Percentiles rank a stretch among this genome's conserved stretches.
phyloP scores from a whole-genome alignment of 2,113 vertebrate species.

The Corythornis madagascariensis region DNA sequence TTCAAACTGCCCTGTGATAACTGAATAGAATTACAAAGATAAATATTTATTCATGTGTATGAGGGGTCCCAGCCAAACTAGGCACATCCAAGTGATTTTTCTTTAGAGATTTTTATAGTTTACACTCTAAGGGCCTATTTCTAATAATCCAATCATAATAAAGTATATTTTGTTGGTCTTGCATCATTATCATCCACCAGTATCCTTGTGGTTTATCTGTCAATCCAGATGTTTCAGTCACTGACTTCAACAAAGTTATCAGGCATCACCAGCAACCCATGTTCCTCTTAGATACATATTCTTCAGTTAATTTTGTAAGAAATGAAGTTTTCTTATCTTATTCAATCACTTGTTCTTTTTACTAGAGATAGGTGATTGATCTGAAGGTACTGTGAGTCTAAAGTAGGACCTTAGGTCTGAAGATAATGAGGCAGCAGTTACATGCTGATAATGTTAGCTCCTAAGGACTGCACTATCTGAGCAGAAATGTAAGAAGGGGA shows the following conservation, averaged over 20 bases:
- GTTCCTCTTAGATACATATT: neutral
- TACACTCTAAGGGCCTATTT: neutral
- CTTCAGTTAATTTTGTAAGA: neutral
- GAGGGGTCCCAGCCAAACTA: neutral
- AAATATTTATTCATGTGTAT: neutral
- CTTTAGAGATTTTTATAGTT: neutral
- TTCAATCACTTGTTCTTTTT: neutral
- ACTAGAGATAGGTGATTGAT: neutral
- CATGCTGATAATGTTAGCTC: neutral
- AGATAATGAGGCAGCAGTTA: neutral
- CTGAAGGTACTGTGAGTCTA: neutral
- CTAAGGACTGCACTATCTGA: neutral
- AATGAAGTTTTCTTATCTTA: neutral
- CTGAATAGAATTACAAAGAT: neutral
- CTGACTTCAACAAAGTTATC: neutral
- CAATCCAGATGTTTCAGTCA: neutral
- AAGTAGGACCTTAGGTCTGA: neutral
- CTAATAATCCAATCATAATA: neutral
- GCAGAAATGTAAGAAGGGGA: neutral
- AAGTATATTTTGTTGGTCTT: neutral
- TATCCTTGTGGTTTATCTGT: neutral
- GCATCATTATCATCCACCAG: neutral
- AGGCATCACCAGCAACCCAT: neutral
- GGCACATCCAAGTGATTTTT: neutral
- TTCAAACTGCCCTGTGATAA: neutral